A percentile compares a stretch with the other conserved stretches of the same genome.
These are phyloP conservation scores for Crotalus helleri DNA, from an alignment of 2,113 vertebrate genomes.

Conservation along the genomic window DNA sequence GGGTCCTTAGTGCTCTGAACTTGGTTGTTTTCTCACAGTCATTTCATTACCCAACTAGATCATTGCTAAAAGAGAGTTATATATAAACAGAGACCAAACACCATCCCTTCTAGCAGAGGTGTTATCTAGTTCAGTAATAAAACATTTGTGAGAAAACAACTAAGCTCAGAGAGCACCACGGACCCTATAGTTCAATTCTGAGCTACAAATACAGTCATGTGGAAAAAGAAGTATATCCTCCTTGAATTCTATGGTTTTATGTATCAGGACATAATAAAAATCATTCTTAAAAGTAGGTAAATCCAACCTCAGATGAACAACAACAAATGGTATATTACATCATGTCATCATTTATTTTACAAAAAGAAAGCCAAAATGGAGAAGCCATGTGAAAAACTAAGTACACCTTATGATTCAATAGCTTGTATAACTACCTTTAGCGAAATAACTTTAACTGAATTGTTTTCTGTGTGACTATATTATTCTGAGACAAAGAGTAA, in stretches of 20 bases:
- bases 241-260: neutral
- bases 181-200: neutral
- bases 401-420: neutral
- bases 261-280: neutral
- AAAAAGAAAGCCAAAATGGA: neutral
- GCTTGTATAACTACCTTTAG: neutral
- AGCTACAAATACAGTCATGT: neutral
- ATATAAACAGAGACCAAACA: neutral
- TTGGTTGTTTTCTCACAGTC: neutral
- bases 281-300: neutral
- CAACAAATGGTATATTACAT: neutral
- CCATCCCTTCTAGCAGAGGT: neutral
- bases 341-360: neutral
- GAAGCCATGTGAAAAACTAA: neutral
- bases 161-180: neutral
- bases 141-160: neutral
- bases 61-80: neutral
- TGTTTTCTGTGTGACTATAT: neutral
- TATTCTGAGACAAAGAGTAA: neutral
- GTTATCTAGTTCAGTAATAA: neutral
- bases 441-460: neutral
- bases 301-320: neutral
- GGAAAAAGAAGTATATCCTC: neutral
- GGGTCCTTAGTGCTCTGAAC: neutral
- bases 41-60: neutral